Conservation (phyloP, 2,888 invertebrate species). For the Rotaria magnacalcarata region DNA sequence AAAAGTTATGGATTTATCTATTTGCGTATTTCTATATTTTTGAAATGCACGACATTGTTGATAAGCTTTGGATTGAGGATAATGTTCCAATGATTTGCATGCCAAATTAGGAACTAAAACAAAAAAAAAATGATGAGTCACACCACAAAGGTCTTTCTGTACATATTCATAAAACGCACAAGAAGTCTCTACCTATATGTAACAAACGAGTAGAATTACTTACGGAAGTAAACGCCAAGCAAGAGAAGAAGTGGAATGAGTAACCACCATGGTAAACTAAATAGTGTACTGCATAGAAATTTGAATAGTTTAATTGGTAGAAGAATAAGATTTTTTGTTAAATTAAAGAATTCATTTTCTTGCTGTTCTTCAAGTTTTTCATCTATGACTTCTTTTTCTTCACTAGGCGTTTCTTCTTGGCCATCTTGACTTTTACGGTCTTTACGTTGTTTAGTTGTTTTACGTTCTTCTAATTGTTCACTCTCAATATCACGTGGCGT, state of each 20-base stretch:
- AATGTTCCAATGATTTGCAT: slow-evolving; percentile 29
- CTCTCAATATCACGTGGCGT: not conserved
- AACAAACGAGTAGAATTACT: not conserved
- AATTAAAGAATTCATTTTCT: not conserved
- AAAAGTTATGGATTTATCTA: not conserved
- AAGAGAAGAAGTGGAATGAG: not conserved
- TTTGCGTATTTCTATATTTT: not conserved
- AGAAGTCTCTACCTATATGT: too few relatives aligned
- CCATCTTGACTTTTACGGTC: not conserved
- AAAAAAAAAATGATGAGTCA: not conserved
- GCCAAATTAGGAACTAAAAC: not conserved
- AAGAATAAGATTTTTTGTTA: not conserved
- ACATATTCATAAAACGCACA: too few relatives aligned
- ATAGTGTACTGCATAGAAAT: not conserved
- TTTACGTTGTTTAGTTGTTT: not conserved
- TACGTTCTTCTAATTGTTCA: not conserved
- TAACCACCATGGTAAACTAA: not conserved
- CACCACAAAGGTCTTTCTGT: too few relatives aligned
- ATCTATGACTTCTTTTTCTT: not conserved
- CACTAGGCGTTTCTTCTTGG: not conserved
- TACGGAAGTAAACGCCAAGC: not conserved
- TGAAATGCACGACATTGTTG: not conserved
- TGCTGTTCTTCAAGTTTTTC: not conserved
- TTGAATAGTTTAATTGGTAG: not conserved
- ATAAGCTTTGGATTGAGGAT: not conserved